Evolutionary conservation across 2,113 vertebrate species (phyloP), one percentile per base, ranked within the genome.

Genomic region (Coracopsis vasa): DNA sequence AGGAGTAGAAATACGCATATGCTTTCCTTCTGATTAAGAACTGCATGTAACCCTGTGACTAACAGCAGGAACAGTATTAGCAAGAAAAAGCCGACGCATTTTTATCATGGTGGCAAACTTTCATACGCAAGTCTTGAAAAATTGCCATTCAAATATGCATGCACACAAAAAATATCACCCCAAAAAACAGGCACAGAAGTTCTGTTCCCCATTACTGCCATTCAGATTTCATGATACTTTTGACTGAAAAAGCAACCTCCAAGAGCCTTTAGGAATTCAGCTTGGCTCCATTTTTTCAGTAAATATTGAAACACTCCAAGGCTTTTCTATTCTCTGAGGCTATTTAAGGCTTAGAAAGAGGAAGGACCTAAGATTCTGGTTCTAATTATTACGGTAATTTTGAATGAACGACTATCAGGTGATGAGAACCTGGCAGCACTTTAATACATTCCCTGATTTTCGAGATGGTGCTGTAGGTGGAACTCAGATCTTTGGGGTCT

Each of bases 351-450:
- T 94, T 82, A 88, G 44, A 51, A 95, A 80, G 72, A 94, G 35
- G 67, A 90, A 93, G 62, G 27, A 85, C 37, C 27, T 65, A 65
- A 80, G 67, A 81, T 56, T 82, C 88, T 95, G 94, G 44, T 92
- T 95, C 89, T 77, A 90, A 92, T 96, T 92, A 94, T 80, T 94
- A 86, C 1, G 7, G 54, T 92, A 94, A 88, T 92, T 96, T 83
- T 66, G 50, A 94, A 88, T 62, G 7, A 89, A 90, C 33, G 64
- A 1, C 53, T 69, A 62, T 62, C 80, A 89, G 67, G 64, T 77
- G 72, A 92, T 86, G 71, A 91, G 75, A 48, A 78, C 37, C 54
- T 78, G 45, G 42, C 66, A 96, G 74, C 41, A 83, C 28, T 86
- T 94, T 15, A 64, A 51, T 58, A 72, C 2, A 2, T 77, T 83